Percentiles rank a stretch among this genome's conserved stretches.
These are phyloP conservation scores for Microplitis deprimator DNA, from an alignment of 2,888 invertebrate species.

Conservation along the genomic window DNA sequence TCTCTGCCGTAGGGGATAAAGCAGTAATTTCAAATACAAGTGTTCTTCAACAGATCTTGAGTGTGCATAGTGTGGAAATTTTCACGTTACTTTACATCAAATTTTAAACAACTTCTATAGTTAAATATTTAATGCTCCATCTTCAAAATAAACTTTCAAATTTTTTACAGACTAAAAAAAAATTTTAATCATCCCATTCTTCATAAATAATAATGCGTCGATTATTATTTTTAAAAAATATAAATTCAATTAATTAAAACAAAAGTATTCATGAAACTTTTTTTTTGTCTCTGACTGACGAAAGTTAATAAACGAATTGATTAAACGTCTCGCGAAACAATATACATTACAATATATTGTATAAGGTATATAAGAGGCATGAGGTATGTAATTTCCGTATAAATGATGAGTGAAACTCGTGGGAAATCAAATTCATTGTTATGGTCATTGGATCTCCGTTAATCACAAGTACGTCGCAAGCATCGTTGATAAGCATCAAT, in stretches of 20 bases:
- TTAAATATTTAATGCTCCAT: neutral
- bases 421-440: slow-evolving; percentile 41
- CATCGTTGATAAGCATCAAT: slow-evolving; percentile 31
- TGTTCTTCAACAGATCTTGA: slow-evolving; percentile 27
- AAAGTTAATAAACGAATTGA: neutral
- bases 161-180: neutral
- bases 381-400: slow-evolving; percentile 29
- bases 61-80: slow-evolving; percentile 23
- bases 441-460: slow-evolving; percentile 44
- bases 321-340: neutral
- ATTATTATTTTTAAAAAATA: too few relatives aligned
- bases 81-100: slow-evolving; percentile 27
- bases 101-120: slow-evolving; percentile 17
- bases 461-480: slow-evolving; percentile 40
- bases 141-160: neutral
- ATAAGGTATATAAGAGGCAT: neutral
- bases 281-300: neutral
- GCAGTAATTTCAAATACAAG: slow-evolving; percentile 41
- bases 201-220: too few relatives aligned
- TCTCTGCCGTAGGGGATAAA: slow-evolving; percentile 43
- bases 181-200: neutral
- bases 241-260: too few relatives aligned
- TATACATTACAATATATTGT: neutral
- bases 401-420: slow-evolving; percentile 12
- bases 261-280: too few relatives aligned